Evolutionary conservation across 2,797 vertebrate genomes (phyloP), one percentile per base, ranked within the genome.

Genomic region (Cynopterus sphinx): DNA sequence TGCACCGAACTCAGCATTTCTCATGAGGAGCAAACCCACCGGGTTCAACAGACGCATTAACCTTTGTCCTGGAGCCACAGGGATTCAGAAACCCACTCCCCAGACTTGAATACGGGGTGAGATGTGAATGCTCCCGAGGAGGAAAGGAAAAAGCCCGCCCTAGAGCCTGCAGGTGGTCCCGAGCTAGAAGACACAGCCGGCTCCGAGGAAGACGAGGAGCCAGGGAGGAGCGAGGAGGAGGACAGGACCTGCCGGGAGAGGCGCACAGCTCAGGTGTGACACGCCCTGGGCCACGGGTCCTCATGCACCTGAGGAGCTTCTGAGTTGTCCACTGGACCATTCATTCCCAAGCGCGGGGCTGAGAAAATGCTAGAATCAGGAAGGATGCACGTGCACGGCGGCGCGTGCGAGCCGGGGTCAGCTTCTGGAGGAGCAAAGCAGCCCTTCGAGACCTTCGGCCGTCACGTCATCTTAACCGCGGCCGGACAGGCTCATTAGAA

Each of bases 71-170:
- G 57, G 75, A 88, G 28, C 31, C 22, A 31, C 12, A 22, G 78
- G 57, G 46, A 85, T 81, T 94, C 51, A 61, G 55, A 93, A 96
- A 95, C n/a, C 71, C 81, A 91, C 67, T 88, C 83, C 39, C 46
- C 22, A 79, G 74, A 73, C 63, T 79, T 49, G 73, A 70, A 13
- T 53, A 67, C 61, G 78, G 71, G 65, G 46, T 46, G 68, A 83
- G 63, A 93, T 13, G n/a, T 31, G 41, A 94, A 79, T 36, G 26
- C 33, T 26, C 59, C 59, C 26, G 36, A 93, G 79, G 85, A 53
- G 75, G 59, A 71, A 49, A 17, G 51, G 3, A 17, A 55, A 63
- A 73, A 83, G 41, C 36, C 31, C n/a, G 10, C 49, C 36, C 26
- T 33, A 43, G 78, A 89, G 39, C 46, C n/a, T 6, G 5, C 1